Conservation (phyloP, 2,888 invertebrate species). For the Sinelater perroti region DNA sequence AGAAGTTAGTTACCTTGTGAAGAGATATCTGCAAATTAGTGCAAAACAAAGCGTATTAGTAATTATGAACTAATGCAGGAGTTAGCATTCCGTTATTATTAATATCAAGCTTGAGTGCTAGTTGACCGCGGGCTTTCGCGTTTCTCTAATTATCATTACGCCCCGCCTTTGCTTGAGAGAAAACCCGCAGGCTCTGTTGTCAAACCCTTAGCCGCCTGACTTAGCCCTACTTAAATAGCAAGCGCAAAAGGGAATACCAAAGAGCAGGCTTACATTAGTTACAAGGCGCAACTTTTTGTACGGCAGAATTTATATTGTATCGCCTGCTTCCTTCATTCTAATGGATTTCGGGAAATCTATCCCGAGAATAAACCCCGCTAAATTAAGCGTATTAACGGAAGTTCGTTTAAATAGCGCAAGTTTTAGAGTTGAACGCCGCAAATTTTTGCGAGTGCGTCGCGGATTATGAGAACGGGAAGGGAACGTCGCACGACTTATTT, state of each 20-base stretch:
- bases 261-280: constrained; percentile 46
- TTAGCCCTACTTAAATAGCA: constrained; percentile 46
- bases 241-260: constrained; percentile 50
- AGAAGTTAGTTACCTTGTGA: constrained; percentile 24
- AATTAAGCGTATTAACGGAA: constrained; percentile 28
- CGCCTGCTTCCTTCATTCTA: constrained; percentile 29
- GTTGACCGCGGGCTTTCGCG: constrained; percentile 46
- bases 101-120: constrained; percentile 39
- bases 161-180: constrained; percentile 35
- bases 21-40: constrained; percentile 29
- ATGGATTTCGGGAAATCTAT: constrained; percentile 25
- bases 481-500: not conserved
- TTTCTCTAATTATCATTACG: constrained; percentile 47
- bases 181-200: constrained; percentile 35
- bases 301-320: constrained; percentile 30
- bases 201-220: constrained; percentile 46
- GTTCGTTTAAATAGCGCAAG: constrained; percentile 13
- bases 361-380: constrained; percentile 25
- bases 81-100: constrained; percentile 34
- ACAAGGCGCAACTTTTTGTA: constrained; percentile 44
- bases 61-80: constrained; percentile 36
- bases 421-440: not conserved
- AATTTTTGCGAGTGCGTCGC: not conserved
- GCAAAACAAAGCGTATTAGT: constrained; percentile 34
- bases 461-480: not conserved